Base-by-base conservation (phyloP, 2,797 vertebrate genomes). In the Acanthurus leucopareius region DNA sequence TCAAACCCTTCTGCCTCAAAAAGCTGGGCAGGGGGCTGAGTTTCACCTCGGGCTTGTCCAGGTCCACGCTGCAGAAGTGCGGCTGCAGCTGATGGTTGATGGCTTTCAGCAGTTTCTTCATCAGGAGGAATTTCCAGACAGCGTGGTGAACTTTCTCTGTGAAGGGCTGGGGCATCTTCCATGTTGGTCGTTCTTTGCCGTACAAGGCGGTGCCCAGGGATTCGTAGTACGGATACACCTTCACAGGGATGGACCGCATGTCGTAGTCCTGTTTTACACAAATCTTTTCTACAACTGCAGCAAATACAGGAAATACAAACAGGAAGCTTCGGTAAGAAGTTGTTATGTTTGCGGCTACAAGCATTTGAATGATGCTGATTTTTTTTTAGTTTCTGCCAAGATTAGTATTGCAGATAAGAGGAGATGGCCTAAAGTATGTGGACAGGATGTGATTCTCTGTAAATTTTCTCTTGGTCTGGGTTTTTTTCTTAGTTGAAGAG, bases 101-200 rank as follows among this genome's bases (percentile, higher is more conserved):
- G 60, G 60, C 77, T 1, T 93, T 10, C 0, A 87, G 75, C 22
- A 94, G 79, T 1, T 60, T 73, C 28, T 90, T 93, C 25, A 65
- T 85, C 51, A 86, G 85, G 61, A 97, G 93, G 73, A 97, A 97
- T 3, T 82, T 82, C 91, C 93, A 94, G 73, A 97, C 51, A 1
- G 90, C 44, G 0, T 49, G 86, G 73, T 93, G 87, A 75, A 98
- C 51, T 1, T 17, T 68, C 60, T 96, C 65, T 10, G 62, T 92
- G 78, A 97, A 59, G 32, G 97, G 85, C 25, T 96, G 90, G 0
- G 96, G 97, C 60, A 95, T 84, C 79, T 94, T 95, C 86, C 96
- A 93, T 14, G 79, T 53, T 0, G 96, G 96, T 0, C 95, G 94
- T 0, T 95, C 91, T 58, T 94, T 91, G 38, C 97, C 96, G 22